Evolutionary conservation across 2,888 invertebrate species (phyloP).

Genomic region (Creontiades dilutus): DNA sequence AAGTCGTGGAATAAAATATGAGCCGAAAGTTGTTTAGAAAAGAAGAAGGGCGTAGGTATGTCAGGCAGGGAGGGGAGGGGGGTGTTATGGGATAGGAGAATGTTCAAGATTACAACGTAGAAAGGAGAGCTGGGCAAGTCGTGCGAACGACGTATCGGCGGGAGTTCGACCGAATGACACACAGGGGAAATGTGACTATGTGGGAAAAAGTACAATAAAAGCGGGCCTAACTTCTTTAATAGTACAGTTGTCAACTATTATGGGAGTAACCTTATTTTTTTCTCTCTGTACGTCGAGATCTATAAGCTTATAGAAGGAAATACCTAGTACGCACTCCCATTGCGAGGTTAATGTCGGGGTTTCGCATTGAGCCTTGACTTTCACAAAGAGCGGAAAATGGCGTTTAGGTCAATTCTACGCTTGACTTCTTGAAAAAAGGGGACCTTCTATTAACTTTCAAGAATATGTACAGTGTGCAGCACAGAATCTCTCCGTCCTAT

Average conservation of each 20-base stretch:
- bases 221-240: background rate
- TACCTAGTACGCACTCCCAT: background rate
- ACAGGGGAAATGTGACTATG: background rate
- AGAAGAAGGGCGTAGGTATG: background rate
- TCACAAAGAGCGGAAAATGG: conserved; percentile 18
- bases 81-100: background rate
- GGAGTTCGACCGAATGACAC: conserved; percentile 12
- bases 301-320: background rate
- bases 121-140: conserved; percentile 33
- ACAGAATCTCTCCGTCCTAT: too few relatives aligned
- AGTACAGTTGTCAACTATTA: background rate
- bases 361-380: conserved; percentile 10
- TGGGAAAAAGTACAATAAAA: background rate
- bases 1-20: conserved; percentile 36
- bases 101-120: background rate
- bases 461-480: too few relatives aligned
- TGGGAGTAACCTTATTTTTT: background rate
- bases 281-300: too few relatives aligned
- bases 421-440: background rate
- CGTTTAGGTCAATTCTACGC: background rate
- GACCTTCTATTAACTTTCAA: too few relatives aligned
- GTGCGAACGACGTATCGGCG: background rate
- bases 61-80: background rate
- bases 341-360: conserved; percentile 11
- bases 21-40: conserved; percentile 33